Conservation (phyloP, 2,797 vertebrate genomes). For the Champsocephalus gunnari region DNA sequence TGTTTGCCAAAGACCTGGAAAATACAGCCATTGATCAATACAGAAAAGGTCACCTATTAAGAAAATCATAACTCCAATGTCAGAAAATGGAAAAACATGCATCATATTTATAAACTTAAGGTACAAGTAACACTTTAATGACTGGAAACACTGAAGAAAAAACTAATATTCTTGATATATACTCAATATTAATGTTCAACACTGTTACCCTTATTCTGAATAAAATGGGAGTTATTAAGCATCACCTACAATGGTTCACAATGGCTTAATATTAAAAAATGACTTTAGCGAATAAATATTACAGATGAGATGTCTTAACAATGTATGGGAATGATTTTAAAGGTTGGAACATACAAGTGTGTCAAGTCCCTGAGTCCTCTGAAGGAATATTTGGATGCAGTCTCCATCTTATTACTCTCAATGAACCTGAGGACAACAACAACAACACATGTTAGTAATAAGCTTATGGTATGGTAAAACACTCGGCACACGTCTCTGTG, state of each 20-base stretch:
- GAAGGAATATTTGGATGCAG: conserved; percentile 93
- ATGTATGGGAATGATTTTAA: conserved; percentile 31
- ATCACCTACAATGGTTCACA: neutral
- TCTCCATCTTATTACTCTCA: conserved; percentile 97
- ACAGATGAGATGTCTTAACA: conserved; percentile 9
- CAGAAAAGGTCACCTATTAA: neutral
- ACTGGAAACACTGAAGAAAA: too few species aligned
- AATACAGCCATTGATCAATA: conserved; percentile 26
- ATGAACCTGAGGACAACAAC: conserved; percentile 88
- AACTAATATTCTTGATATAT: neutral
- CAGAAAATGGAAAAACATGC: neutral
- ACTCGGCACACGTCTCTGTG: too few species aligned
- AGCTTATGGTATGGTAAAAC: too few species aligned
- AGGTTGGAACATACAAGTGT: conserved; percentile 91
- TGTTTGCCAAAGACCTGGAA: conserved; percentile 95
- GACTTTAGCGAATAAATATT: neutral
- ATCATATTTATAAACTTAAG: neutral
- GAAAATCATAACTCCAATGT: neutral
- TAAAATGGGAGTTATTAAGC: neutral
- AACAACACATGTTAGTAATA: neutral
- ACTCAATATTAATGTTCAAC: neutral
- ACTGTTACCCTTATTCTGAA: neutral
- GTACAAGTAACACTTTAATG: neutral
- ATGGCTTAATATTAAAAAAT: neutral
- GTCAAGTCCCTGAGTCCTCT: conserved; percentile 96